phyloP scores from a whole-genome alignment of 2,113 vertebrate genomes.

The Thermophis baileyi region DNA sequence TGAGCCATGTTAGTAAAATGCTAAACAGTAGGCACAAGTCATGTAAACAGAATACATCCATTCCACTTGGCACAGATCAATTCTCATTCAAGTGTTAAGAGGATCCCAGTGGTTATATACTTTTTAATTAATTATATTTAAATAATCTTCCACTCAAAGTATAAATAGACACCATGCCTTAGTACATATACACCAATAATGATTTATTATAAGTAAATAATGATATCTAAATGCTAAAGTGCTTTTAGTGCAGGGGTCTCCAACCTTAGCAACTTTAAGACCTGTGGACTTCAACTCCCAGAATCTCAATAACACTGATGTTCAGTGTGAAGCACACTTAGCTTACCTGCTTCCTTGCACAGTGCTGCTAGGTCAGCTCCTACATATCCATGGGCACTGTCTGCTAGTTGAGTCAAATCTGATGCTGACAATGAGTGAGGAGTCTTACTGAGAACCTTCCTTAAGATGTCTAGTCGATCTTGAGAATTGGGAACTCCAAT shows the following conservation, averaged over 20 bases:
- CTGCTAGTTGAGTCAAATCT: conserved; percentile 78
- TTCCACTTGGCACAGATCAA: not conserved
- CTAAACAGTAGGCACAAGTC: not conserved
- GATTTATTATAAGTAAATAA: not conserved
- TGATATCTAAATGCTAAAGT: not conserved
- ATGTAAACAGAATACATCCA: not conserved
- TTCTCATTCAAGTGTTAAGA: not conserved
- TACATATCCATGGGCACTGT: conserved; percentile 86
- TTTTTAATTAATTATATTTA: not conserved
- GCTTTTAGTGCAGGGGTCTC: no score
- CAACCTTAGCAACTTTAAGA: no score
- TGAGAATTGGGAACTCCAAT: conserved; percentile 84
- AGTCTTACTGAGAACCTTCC: conserved; percentile 76
- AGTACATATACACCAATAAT: not conserved
- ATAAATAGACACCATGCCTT: not conserved
- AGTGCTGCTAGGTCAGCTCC: conserved; percentile 90
- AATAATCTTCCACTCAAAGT: not conserved
- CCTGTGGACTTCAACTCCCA: no score
- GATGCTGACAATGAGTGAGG: conserved; percentile 70
- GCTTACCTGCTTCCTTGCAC: conserved; percentile 92
- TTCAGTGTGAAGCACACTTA: not conserved
- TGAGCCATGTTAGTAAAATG: not conserved
- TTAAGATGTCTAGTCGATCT: conserved; percentile 85
- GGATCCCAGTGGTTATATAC: not conserved
- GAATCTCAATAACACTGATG: not conserved